Percentiles rank a stretch among this genome's conserved stretches.
phyloP scores from a whole-genome alignment of 2,113 vertebrate genomes.

The Tenebrosternarchus preto region DNA sequence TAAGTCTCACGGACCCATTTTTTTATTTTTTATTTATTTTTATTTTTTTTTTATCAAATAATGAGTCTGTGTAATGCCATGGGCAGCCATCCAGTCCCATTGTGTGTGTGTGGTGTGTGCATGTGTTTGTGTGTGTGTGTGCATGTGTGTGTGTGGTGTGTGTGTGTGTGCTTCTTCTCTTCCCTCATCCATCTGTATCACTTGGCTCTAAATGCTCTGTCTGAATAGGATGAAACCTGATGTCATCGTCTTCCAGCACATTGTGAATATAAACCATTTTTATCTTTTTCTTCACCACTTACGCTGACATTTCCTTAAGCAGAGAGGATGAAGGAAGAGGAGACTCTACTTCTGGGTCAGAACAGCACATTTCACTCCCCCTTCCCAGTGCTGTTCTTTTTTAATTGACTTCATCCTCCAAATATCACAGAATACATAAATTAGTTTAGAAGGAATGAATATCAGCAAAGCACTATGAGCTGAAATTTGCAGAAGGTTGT shows the following conservation, averaged over 20 bases:
- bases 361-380: background rate
- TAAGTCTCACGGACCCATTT: slow-evolving; percentile 10
- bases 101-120: background rate
- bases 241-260: background rate
- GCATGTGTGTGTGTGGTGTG: background rate
- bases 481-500: background rate
- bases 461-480: background rate
- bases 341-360: background rate
- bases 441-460: background rate
- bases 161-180: background rate
- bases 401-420: background rate
- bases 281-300: background rate
- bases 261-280: background rate
- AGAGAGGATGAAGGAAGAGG: too few relatives aligned
- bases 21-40: slow-evolving; percentile 26
- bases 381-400: background rate
- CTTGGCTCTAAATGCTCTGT: background rate
- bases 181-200: slow-evolving; percentile 19
- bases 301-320: background rate
- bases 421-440: background rate
- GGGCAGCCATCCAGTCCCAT: background rate
- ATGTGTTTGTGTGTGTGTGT: slow-evolving; percentile 28
- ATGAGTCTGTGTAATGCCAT: slow-evolving; percentile 25
- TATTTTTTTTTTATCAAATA: slow-evolving; percentile 40
- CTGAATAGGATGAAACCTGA: slow-evolving; percentile 10